Percentiles rank a stretch among this genome's conserved stretches.
These are phyloP conservation scores for Eleutherodactylus coqui DNA, from an alignment of 2,797 vertebrate species.

Conservation along the genomic window DNA sequence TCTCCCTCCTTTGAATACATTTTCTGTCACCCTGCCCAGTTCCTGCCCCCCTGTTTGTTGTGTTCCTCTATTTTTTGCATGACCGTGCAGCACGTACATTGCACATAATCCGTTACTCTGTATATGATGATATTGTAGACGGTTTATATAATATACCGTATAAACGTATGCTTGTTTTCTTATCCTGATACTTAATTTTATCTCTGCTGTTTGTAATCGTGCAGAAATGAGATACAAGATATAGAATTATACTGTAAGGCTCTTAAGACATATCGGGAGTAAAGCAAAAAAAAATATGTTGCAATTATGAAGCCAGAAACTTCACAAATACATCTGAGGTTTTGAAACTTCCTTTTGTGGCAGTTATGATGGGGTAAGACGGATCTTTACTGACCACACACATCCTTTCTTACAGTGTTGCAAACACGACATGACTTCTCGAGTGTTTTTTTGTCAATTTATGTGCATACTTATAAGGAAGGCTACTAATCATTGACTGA, in stretches of 20 bases:
- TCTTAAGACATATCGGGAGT: not conserved
- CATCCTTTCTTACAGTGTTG: conserved; percentile 43
- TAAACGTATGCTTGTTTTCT: not conserved
- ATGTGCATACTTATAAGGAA: not conserved
- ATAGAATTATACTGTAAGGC: not conserved
- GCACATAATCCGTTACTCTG: not conserved
- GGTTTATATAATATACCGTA: not conserved
- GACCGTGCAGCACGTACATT: not conserved
- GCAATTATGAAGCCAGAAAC: conserved; percentile 21
- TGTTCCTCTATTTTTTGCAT: not conserved
- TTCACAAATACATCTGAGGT: conserved; percentile 31
- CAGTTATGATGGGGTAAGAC: conserved; percentile 19
- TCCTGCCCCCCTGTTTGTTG: not conserved
- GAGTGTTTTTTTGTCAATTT: not conserved
- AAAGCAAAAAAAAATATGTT: too few relatives aligned
- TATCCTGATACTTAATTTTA: not conserved
- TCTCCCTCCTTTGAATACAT: not conserved
- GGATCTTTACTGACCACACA: conserved; percentile 19
- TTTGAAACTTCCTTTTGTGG: conserved; percentile 46
- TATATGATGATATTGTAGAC: not conserved
- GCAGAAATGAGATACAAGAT: not conserved
- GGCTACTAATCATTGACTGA: not conserved
- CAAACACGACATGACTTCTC: not conserved
- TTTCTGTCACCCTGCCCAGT: not conserved
- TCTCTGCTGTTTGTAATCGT: not conserved